Evolutionary conservation across 2,888 invertebrate genomes (phyloP), one percentile per base, ranked within the genome.

Genomic region (Chorisops tibialis): DNA sequence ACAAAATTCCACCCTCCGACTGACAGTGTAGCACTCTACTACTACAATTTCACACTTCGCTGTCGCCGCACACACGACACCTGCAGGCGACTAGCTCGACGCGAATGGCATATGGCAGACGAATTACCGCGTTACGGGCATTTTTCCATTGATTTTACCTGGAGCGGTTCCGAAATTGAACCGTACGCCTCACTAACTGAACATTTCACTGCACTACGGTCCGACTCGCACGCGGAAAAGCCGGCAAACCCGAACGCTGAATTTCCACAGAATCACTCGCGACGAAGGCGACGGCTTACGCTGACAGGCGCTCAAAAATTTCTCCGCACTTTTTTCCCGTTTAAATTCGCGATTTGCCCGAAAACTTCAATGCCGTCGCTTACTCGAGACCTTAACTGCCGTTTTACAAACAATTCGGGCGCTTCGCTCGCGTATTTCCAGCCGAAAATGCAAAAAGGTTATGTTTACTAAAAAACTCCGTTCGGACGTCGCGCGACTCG

Each of bases 121-220:
- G 68, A 56, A 67, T 67, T 70, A 69, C 69, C 69, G 72, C 69
- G 70, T 71, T 69, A 70, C 69, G 71, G 70, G 70, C 70, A 70
- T 69, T 68, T 68, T 67, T 16, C 67, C 70, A 71, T 72, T 72
- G 72, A 71, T 72, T 72, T 72, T 71, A 65, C 65, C 52, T 11
- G 41, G 24, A 41, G 43, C 45, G 45, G 19, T 35, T 9, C 35
- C 56, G 24, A 54, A 43, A 43, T 56, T 9, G 30, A 30, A 30
- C 43, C 56, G 22, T 14, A 18, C 14, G 24, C 19, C 24, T n/a
- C 16, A 37, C 56, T 5, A 30, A 30, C 30, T 9, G 7, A 30
- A 7, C 30, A 2, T 7, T 30, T 30, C 30, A 30, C 30, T 9
- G 30, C 30, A 30, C 30, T 5, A 30, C 30, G 30, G 9, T 2